Percentiles rank a stretch among this genome's conserved stretches.
Conservation (phyloP, 2,888 invertebrate species). For the Lasioglossum malachurum region DNA sequence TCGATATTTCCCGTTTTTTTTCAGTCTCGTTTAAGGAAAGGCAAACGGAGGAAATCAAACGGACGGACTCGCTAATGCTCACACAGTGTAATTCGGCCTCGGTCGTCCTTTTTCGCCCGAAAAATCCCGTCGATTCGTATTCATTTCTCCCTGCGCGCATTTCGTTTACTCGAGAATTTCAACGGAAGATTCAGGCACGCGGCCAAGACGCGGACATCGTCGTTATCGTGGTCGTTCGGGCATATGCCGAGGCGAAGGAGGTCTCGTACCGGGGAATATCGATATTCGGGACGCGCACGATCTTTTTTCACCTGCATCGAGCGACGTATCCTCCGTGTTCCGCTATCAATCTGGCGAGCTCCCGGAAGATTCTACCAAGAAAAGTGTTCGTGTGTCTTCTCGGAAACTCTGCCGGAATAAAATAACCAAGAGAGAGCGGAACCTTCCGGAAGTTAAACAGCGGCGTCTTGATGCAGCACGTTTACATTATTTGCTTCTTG, state of each 20-base stretch:
- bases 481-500: too few species aligned
- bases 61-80: background rate
- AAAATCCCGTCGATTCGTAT: slow-evolving; percentile 37
- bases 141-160: slow-evolving; percentile 40
- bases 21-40: background rate
- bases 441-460: background rate
- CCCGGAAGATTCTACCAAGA: slow-evolving; percentile 20
- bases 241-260: slow-evolving; percentile 45
- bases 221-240: slow-evolving; percentile 55
- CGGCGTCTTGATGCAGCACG: too few species aligned
- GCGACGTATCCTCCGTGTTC: slow-evolving; percentile 45
- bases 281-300: slow-evolving; percentile 52
- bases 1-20: background rate
- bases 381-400: background rate
- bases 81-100: background rate
- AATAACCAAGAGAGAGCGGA: background rate
- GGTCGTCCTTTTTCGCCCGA: background rate
- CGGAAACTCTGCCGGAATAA: background rate
- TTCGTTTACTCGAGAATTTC: slow-evolving; percentile 54
- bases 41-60: background rate
- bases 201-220: slow-evolving; percentile 53
- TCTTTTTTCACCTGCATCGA: slow-evolving; percentile 10
- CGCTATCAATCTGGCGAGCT: slow-evolving; percentile 44
- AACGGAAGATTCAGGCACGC: slow-evolving; percentile 39
- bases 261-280: slow-evolving; percentile 49